These are phyloP conservation scores for Teleopsis dalmanni DNA, from an alignment of 1,140 invertebrate species.

Conservation along the genomic window DNA sequence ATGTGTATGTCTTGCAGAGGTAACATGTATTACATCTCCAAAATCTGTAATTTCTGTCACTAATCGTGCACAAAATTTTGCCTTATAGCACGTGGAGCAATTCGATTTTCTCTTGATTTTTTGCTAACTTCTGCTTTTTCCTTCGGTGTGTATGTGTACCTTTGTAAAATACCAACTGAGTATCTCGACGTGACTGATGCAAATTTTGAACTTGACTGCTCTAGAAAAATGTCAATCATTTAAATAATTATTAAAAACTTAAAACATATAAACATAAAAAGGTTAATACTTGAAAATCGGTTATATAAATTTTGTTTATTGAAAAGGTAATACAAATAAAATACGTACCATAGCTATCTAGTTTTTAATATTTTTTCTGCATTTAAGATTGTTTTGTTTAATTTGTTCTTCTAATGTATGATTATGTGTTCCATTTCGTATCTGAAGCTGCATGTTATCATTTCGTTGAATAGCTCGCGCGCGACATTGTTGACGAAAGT, in stretches of 20 bases:
- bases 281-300: too few species aligned
- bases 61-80: constrained; percentile 35
- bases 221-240: too few species aligned
- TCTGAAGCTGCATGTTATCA: constrained; percentile 19
- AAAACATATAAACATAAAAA: too few species aligned
- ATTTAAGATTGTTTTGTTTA: too few species aligned
- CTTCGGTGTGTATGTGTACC: constrained; percentile 41
- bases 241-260: too few species aligned
- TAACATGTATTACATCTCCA: constrained; percentile 35
- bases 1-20: constrained; percentile 27
- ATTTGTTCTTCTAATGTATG: constrained; percentile 15
- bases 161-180: constrained; percentile 32
- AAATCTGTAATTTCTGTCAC: constrained; percentile 19
- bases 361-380: too few species aligned
- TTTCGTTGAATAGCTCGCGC: constrained; percentile 34
- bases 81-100: constrained; percentile 43
- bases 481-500: constrained; percentile 29
- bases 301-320: too few species aligned
- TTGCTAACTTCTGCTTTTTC: constrained; percentile 31
- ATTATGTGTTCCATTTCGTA: constrained; percentile 27
- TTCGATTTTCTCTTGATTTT: constrained; percentile 36
- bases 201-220: too few species aligned
- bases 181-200: constrained; percentile 34
- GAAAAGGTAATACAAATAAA: too few species aligned
- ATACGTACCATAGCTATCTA: too few species aligned